Evolutionary conservation across 2,888 invertebrate genomes (phyloP), one percentile per base, ranked within the genome.

Genomic region (Balanococcus diminutus): DNA sequence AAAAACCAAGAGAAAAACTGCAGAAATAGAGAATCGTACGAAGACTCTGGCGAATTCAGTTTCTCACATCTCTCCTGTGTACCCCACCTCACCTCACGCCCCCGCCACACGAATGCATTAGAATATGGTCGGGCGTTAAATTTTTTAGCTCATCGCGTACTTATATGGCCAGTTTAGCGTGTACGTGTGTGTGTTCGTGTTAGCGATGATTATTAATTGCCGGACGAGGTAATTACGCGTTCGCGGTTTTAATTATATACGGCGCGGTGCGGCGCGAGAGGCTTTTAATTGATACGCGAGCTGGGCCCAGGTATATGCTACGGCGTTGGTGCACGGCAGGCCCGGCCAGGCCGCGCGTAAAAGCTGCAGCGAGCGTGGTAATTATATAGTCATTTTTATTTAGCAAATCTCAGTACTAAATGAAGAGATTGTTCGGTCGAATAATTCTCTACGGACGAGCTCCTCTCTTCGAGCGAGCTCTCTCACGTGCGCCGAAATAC

Each of bases 161-260:
- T 16, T 22, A 19, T 19, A 22, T 22, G 22, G 56, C 56, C 56
- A 9, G 46, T 46, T 46, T 46, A 42, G 42, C 42, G 3, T 36
- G 36, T 36, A 8, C 16, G 42, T 42, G 42, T 42, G 42, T 42
- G 56, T 56, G 42, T 42, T 11, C 16, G 42, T 42, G 56, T 56
- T 19, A 22, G 22, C 56, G 56, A 56, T 56, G 42, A 32, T 81
- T 81, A 81, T 81, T 81, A 81, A 81, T 81, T 42, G 81, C 22
- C 42, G 81, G 22, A 81, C 42, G 81, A 81, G 42, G 81, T 81
- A 81, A 81, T 81, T 81, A 81, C 81, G 42, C 39, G 39, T 42
- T 81, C 19, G 56, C 56, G 56, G 42, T 42, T 81, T 81, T 81
- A 81, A 81, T 81, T 36, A 81, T 56, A 22, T 56, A 56, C 19